Percentiles rank a stretch among this genome's conserved stretches.
These are phyloP conservation scores for Enteromius argenteus DNA, from an alignment of 2,797 vertebrate genomes.

Conservation along the genomic window DNA sequence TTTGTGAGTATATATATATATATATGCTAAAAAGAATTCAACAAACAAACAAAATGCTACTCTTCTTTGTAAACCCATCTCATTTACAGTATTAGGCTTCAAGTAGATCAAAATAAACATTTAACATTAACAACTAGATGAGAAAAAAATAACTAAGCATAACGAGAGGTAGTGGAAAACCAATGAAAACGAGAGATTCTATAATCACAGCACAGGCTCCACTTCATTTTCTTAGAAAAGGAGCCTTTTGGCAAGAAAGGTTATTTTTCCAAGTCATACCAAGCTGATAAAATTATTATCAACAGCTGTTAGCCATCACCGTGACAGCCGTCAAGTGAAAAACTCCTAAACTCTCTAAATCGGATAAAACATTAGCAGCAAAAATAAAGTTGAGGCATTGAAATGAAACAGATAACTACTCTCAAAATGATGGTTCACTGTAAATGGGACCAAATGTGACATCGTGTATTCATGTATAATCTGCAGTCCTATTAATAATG, in stretches of 20 bases:
- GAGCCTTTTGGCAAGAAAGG: slow-evolving; percentile 46
- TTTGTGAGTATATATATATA: slow-evolving; percentile 76
- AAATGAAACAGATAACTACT: slow-evolving; percentile 23
- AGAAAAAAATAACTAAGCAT: slow-evolving; percentile 87
- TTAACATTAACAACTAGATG: slow-evolving; percentile 80
- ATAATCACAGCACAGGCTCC: slow-evolving; percentile 63
- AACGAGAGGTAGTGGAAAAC: slow-evolving; percentile 97
- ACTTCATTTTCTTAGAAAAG: slow-evolving; percentile 45
- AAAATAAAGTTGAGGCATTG: slow-evolving; percentile 23
- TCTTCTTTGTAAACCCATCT: slow-evolving; percentile 76
- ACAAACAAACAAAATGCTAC: slow-evolving; percentile 76
- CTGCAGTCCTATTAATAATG: neutral
- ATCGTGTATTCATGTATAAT: neutral
- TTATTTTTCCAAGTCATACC: slow-evolving; percentile 43
- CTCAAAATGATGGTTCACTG: neutral
- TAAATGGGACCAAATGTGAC: slow-evolving; percentile 12
- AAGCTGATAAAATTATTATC: slow-evolving; percentile 40
- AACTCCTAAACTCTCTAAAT: slow-evolving; percentile 28
- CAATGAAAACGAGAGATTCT: slow-evolving; percentile 73
- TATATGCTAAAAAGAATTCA: slow-evolving; percentile 75
- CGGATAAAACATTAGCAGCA: slow-evolving; percentile 45
- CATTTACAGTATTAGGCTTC: slow-evolving; percentile 88
- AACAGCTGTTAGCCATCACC: slow-evolving; percentile 40
- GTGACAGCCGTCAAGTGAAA: slow-evolving; percentile 46
- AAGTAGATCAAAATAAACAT: slow-evolving; percentile 84